phyloP scores from a whole-genome alignment of 2,797 vertebrate genomes.

The Mycteria americana region DNA sequence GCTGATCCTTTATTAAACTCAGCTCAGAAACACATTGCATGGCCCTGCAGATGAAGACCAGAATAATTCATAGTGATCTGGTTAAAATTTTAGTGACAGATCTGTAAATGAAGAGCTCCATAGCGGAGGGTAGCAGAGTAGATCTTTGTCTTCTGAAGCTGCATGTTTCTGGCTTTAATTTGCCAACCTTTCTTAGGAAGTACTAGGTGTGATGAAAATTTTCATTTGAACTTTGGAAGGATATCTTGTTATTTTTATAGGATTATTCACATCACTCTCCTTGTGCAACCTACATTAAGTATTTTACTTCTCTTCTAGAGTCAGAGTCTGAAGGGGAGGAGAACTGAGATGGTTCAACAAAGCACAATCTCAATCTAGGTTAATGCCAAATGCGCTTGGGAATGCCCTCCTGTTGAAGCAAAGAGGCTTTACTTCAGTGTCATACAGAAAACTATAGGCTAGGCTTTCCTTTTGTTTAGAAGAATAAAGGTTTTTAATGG shows the following conservation, averaged over 20 bases:
- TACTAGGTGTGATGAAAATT: not conserved
- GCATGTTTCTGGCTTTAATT: not conserved
- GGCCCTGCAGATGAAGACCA: not conserved
- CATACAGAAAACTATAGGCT: slow-evolving; percentile 71
- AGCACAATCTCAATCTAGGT: slow-evolving; percentile 57
- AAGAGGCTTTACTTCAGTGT: slow-evolving; percentile 74
- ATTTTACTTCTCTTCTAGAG: slow-evolving; percentile 72
- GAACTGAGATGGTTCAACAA: slow-evolving; percentile 69
- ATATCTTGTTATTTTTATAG: not conserved
- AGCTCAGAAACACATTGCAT: not conserved
- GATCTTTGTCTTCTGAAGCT: not conserved
- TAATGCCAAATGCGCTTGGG: slow-evolving; percentile 56
- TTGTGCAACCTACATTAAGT: not conserved
- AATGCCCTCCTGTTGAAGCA: slow-evolving; percentile 67
- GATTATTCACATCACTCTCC: not conserved
- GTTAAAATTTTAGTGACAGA: not conserved
- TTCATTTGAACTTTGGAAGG: not conserved
- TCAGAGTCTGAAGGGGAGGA: slow-evolving; percentile 89
- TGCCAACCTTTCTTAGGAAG: not conserved
- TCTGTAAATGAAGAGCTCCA: not conserved
- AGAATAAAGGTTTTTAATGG: slow-evolving; percentile 71
- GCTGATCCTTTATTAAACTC: not conserved
- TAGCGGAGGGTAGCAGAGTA: not conserved
- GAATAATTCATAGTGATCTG: not conserved
- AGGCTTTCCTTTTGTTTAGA: slow-evolving; percentile 75